Conservation (phyloP, 1,140 invertebrate species). For the Lineus longissimus region DNA sequence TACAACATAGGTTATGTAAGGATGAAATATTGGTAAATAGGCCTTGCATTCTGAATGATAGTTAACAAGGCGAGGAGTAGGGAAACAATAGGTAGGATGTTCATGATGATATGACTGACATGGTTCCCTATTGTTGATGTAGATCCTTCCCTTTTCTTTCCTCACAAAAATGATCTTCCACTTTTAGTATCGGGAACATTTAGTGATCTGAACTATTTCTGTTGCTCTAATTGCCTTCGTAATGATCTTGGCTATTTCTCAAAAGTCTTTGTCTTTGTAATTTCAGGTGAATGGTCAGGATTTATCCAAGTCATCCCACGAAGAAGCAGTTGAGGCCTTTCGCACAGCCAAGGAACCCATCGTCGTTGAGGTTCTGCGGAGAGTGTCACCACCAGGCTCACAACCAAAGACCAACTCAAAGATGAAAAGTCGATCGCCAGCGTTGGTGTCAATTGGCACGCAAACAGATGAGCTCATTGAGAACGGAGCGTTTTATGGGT, state of each 20-base stretch:
- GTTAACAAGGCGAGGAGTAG: too few relatives aligned
- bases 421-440: conserved; percentile 11
- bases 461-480: conserved; percentile 50
- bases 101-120: too few relatives aligned
- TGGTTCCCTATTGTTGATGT: too few relatives aligned
- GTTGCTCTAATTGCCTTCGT: too few relatives aligned
- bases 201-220: too few relatives aligned
- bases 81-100: too few relatives aligned
- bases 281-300: conserved; percentile 70
- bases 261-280: conserved; percentile 11
- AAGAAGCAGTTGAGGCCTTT: conserved; percentile 70
- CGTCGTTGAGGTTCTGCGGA: conserved; percentile 66
- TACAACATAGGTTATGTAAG: too few relatives aligned
- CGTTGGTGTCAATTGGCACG: conserved; percentile 46
- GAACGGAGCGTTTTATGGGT: conserved; percentile 28
- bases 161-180: too few relatives aligned
- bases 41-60: too few relatives aligned
- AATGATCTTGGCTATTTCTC: not conserved
- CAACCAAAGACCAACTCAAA: conserved; percentile 16
- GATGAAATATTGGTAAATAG: too few relatives aligned
- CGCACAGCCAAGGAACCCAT: conserved; percentile 68
- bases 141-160: too few relatives aligned
- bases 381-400: conserved; percentile 24
- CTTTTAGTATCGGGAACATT: too few relatives aligned
- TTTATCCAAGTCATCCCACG: conserved; percentile 63